Conservation (phyloP, 92 coral and sea anemone species). For the Zoanthus sansibaricus region DNA sequence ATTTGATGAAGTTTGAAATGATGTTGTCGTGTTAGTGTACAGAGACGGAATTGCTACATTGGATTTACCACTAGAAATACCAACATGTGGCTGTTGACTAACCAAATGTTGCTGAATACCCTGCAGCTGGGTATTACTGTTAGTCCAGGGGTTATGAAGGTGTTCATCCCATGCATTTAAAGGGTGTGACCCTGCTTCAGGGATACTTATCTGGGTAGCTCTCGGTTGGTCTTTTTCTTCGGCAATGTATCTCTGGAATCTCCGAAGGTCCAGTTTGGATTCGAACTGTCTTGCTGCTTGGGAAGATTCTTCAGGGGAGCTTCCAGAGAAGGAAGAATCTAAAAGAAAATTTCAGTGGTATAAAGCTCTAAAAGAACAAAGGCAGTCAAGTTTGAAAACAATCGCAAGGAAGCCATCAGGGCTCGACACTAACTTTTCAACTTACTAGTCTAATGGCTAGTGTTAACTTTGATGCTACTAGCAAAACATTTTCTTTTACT, state of each 20-base stretch:
- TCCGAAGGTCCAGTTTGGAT: conserved; percentile 84
- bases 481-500: too few species aligned
- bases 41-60: background rate
- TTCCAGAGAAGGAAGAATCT: conserved; percentile 28
- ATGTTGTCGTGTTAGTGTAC: background rate
- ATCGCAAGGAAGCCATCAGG: too few species aligned
- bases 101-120: background rate
- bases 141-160: background rate
- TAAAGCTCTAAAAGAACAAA: too few species aligned
- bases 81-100: background rate
- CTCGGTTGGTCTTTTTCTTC: conserved; percentile 61
- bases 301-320: conserved; percentile 18
- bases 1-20: background rate
- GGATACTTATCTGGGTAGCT: background rate
- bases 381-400: too few species aligned
- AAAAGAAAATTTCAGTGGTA: background rate
- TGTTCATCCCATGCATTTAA: conserved; percentile 4
- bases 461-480: too few species aligned
- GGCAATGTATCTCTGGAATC: conserved; percentile 74
- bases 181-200: background rate
- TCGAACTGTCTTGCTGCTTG: conserved; percentile 54
- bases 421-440: too few species aligned
- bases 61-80: background rate
- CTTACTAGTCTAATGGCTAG: too few species aligned
- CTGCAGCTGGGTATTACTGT: background rate